phyloP scores from a whole-genome alignment of 2,113 vertebrate genomes.

The Halichoerus grypus region DNA sequence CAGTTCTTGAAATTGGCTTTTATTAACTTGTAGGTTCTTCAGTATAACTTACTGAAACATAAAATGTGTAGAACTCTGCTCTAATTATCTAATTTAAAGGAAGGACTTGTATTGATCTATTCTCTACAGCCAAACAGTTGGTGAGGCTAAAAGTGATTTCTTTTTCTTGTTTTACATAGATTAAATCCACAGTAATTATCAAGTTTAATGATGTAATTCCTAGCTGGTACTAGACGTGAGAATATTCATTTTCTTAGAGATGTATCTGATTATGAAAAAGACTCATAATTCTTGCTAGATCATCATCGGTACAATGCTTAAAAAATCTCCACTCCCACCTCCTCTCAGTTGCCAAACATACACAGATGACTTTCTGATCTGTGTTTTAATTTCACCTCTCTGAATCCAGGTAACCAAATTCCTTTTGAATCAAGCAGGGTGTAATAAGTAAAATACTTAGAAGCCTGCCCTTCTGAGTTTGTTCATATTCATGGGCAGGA shows the following conservation, averaged over 20 bases:
- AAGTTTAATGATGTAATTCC: conserved; percentile 38
- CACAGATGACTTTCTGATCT: neutral
- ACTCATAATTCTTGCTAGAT: neutral
- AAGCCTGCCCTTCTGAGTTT: neutral
- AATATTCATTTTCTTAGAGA: neutral
- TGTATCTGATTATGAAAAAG: conserved; percentile 7
- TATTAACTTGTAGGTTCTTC: neutral
- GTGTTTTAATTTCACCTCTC: conserved; percentile 16
- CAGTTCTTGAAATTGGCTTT: conserved; percentile 3
- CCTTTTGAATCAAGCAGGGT: neutral
- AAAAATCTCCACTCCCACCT: neutral
- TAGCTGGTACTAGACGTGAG: neutral
- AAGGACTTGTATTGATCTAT: neutral
- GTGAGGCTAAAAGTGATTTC: conserved; percentile 9
- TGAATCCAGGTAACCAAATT: neutral
- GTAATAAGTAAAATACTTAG: neutral
- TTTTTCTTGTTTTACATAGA: conserved; percentile 21
- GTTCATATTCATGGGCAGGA: neutral
- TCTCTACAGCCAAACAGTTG: neutral
- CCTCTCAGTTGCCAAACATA: neutral
- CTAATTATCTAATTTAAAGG: conserved; percentile 33
- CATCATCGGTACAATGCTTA: neutral
- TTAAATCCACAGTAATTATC: conserved; percentile 24
- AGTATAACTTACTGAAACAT: neutral
- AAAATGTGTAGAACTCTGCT: neutral